phyloP scores from a whole-genome alignment of 2,888 invertebrate genomes.

The Drosophila kambysellisi region DNA sequence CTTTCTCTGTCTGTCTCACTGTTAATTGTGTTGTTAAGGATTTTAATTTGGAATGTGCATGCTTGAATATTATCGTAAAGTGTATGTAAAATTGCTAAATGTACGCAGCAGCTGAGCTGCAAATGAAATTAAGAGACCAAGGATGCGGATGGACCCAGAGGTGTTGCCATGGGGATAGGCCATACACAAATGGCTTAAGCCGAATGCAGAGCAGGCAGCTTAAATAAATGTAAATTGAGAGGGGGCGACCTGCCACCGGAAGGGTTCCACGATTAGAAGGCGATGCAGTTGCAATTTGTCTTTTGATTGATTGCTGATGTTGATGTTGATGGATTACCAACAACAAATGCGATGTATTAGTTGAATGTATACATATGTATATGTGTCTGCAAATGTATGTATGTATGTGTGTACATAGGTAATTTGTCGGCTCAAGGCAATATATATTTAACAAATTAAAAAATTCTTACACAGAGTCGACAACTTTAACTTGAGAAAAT shows the following conservation, averaged over 20 bases:
- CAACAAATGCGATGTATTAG: neutral
- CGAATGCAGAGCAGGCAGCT: conserved; percentile 9
- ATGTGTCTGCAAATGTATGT: neutral
- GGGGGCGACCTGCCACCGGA: neutral
- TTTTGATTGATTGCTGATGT: conserved; percentile 27
- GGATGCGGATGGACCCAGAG: conserved; percentile 7
- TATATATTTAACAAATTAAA: neutral
- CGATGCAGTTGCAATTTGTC: conserved; percentile 47
- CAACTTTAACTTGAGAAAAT: neutral
- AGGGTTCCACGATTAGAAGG: conserved; percentile 11
- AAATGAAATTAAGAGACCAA: conserved; percentile 47
- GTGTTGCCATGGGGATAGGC: conserved; percentile 27
- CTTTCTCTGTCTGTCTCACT: neutral
- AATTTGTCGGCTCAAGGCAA: neutral
- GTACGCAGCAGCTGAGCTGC: conserved; percentile 21
- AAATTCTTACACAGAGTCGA: neutral
- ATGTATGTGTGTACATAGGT: neutral
- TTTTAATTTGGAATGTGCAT: conserved; percentile 19
- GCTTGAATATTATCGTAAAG: conserved; percentile 19
- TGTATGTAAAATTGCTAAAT: conserved; percentile 28
- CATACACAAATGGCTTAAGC: conserved; percentile 40
- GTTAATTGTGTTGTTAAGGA: conserved; percentile 12
- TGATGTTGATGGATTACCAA: conserved; percentile 18
- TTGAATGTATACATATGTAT: neutral
- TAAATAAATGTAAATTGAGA: conserved; percentile 3